A percentile compares a stretch with the other conserved stretches of the same genome.
phyloP scores from a whole-genome alignment of 30 jellyfish, hydroid and myxozoan species.

The Phacellophora camtschatica region DNA sequence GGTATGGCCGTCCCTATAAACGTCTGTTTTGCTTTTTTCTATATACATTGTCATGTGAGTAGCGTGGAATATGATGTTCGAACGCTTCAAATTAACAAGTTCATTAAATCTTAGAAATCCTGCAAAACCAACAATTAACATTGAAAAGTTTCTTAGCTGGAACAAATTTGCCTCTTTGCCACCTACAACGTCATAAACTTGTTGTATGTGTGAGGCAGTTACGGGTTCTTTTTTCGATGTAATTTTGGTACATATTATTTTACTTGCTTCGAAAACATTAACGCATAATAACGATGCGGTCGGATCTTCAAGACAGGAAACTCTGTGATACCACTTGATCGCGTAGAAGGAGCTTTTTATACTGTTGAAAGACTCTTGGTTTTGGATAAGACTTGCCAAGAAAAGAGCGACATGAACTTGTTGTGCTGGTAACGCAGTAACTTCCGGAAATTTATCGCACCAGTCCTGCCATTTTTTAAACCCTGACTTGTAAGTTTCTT shows the following conservation, averaged over 20 bases:
- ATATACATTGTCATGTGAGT: conserved; percentile 5
- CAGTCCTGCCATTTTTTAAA: background rate
- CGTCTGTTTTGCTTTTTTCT: conserved; percentile 13
- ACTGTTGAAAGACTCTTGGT: background rate
- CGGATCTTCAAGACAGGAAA: background rate
- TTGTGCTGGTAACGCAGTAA: conserved; percentile 2
- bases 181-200: no score
- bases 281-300: background rate
- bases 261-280: no score
- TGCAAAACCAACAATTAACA: no score
- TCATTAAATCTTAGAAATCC: no score
- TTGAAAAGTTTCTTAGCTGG: no score
- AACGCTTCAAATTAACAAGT: background rate
- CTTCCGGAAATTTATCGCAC: background rate
- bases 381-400: background rate
- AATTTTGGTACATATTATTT: no score
- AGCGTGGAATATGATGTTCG: background rate
- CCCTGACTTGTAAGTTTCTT: conserved; percentile 5
- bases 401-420: background rate
- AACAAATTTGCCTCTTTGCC: no score
- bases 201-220: no score
- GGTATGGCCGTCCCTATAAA: background rate
- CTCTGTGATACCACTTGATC: background rate
- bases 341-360: conserved; percentile 13
- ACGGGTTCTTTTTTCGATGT: no score